Base-by-base conservation (phyloP, 2,797 vertebrate genomes). In the Rhyacichthys aspro region DNA sequence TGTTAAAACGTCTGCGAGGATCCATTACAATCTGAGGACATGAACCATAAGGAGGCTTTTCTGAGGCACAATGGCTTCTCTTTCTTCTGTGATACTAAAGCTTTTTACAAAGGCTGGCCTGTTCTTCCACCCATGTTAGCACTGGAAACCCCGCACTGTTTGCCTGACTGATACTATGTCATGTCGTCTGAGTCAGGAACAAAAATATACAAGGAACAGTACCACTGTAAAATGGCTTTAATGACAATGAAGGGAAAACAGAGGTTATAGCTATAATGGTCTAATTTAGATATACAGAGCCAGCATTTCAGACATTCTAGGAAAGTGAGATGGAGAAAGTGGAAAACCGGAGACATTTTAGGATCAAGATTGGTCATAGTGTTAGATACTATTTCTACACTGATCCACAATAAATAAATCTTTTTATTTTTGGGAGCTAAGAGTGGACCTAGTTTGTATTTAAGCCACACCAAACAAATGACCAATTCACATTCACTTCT, bases 31-130 rank as follows among this genome's bases (percentile, higher is more conserved):
- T 90, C 83, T 72, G 79, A 89, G 88, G 85, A 89, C 88, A 80
- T 86, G 87, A 90, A 90, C 85, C 77, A 87, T 88, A 89, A 86
- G 86, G 83, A 88, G 83, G 75, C 83, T 88, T 86, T 90, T 92
- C 88, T 81, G 72, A 81, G 79, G 90, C 86, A 93, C 92, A 92
- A 92, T 90, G 88, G 84, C 76, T 78, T 83, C 90, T 90, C 89
- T 92, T 81, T 90, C 83, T 76, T 77, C 76, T 82, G 62, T 86
- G 86, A 90, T 81, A 89, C 84, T 84, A 89, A 88, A 89, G 77
- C 81, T 83, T 81, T 81, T 66, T 72, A 93, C 90, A 93, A 92
- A 91, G 85, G 62, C 84, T 39, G 69, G 84, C 85, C 85, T 92
- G 91, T 93, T 91, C 85, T 81, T 73, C 78, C 77, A 80, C 82